A percentile compares a stretch with the other conserved stretches of the same genome.
These are phyloP conservation scores for Macropis europaea DNA, from an alignment of 2,888 invertebrate species.

Conservation along the genomic window DNA sequence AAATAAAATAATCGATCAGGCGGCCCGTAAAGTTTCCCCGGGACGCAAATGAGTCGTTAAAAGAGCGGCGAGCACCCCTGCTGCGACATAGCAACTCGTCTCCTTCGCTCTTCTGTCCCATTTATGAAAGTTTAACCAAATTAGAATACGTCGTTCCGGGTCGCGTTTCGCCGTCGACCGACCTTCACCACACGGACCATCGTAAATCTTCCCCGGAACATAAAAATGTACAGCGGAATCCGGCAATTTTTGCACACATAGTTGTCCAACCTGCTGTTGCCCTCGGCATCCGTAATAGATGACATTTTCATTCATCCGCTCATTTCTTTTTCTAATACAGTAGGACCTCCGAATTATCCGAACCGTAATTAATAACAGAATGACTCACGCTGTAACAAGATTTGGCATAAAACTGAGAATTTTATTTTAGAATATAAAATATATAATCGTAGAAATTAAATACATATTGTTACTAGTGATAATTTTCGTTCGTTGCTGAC, in stretches of 20 bases:
- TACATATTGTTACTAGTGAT: too few species aligned
- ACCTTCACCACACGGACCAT: conserved; percentile 7
- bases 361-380: too few species aligned
- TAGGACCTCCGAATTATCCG: too few species aligned
- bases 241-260: background rate
- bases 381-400: too few species aligned
- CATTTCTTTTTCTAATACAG: too few species aligned
- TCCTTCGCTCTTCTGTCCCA: conserved; percentile 59
- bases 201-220: conserved; percentile 48
- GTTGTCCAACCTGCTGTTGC: too few species aligned
- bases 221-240: conserved; percentile 34
- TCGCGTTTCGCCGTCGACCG: conserved; percentile 41
- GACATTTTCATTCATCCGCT: too few species aligned
- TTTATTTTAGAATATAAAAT: too few species aligned
- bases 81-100: conserved; percentile 62
- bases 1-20: conserved; percentile 76
- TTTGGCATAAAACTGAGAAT: too few species aligned
- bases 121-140: conserved; percentile 65
- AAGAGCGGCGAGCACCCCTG: conserved; percentile 68
- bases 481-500: too few species aligned
- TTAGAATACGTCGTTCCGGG: conserved; percentile 61
- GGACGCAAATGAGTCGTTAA: conserved; percentile 76
- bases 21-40: conserved; percentile 67
- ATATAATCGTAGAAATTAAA: too few species aligned
- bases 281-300: too few species aligned